phyloP scores from a whole-genome alignment of 2,888 invertebrate species.

The Himalopsyche anomala region DNA sequence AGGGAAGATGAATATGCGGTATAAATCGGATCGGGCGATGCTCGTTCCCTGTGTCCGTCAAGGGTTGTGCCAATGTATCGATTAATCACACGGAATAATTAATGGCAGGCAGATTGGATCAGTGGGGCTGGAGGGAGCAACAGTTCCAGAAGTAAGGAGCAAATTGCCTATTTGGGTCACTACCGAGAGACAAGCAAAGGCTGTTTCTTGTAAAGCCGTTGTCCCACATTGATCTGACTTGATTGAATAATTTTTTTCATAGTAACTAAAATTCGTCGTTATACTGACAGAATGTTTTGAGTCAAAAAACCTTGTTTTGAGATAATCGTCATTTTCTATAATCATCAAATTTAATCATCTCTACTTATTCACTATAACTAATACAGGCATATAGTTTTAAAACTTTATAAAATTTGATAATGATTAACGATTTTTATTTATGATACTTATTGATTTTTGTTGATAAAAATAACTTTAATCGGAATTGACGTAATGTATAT shows the following conservation, averaged over 20 bases:
- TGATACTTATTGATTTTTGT: too few species aligned
- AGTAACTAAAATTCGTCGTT: too few species aligned
- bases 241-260: neutral
- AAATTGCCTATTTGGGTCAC: constrained; percentile 12
- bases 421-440: too few species aligned
- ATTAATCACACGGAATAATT: constrained; percentile 12
- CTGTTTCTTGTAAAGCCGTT: neutral
- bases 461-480: too few species aligned
- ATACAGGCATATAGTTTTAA: too few species aligned
- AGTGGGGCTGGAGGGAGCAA: neutral
- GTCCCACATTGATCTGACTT: neutral
- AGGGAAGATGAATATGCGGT: neutral
- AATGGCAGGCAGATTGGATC: constrained; percentile 30
- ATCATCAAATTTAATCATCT: too few species aligned
- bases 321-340: too few species aligned
- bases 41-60: neutral
- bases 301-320: too few species aligned
- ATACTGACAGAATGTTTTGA: too few species aligned
- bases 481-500: too few species aligned
- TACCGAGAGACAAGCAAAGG: neutral
- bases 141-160: neutral
- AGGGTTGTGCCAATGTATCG: constrained; percentile 21
- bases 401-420: too few species aligned
- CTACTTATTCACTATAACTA: too few species aligned
- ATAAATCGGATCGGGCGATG: neutral